These are phyloP conservation scores for Antheraea yamamai DNA, from an alignment of 2,888 invertebrate genomes.

Conservation along the genomic window DNA sequence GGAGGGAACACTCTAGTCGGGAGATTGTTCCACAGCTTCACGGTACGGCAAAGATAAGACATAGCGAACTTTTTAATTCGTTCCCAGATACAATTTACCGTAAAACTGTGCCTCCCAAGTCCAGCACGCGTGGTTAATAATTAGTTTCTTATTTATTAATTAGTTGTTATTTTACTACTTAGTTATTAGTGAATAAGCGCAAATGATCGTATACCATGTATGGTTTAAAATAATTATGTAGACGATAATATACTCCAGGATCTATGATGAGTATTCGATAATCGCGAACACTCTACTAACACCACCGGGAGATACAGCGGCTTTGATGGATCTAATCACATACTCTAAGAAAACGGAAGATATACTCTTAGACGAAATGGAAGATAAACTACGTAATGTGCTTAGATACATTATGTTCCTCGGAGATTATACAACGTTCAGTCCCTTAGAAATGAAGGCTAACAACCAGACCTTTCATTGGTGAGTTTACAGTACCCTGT, in stretches of 20 bases:
- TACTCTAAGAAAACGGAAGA: conserved; percentile 89
- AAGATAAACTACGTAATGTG: conserved; percentile 86
- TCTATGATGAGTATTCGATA: conserved; percentile 91
- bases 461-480: conserved; percentile 94
- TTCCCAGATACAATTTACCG: too few relatives aligned
- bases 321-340: conserved; percentile 90
- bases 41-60: too few relatives aligned
- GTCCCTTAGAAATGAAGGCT: conserved; percentile 92
- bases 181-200: too few relatives aligned
- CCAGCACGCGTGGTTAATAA: too few relatives aligned
- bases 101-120: too few relatives aligned
- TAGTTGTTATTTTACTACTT: too few relatives aligned
- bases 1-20: too few relatives aligned
- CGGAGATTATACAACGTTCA: conserved; percentile 90
- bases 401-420: conserved; percentile 90
- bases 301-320: conserved; percentile 91
- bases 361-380: conserved; percentile 86
- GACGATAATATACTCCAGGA: conserved; percentile 67
- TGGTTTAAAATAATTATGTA: not conserved
- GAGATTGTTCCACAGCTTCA: too few relatives aligned
- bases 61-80: too few relatives aligned
- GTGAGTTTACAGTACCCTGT: conserved; percentile 56
- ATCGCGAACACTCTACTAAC: conserved; percentile 90
- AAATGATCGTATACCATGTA: not conserved
- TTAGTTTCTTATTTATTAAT: too few relatives aligned